Conservation (phyloP, 2,888 invertebrate species). For the Trachelus stipa region DNA sequence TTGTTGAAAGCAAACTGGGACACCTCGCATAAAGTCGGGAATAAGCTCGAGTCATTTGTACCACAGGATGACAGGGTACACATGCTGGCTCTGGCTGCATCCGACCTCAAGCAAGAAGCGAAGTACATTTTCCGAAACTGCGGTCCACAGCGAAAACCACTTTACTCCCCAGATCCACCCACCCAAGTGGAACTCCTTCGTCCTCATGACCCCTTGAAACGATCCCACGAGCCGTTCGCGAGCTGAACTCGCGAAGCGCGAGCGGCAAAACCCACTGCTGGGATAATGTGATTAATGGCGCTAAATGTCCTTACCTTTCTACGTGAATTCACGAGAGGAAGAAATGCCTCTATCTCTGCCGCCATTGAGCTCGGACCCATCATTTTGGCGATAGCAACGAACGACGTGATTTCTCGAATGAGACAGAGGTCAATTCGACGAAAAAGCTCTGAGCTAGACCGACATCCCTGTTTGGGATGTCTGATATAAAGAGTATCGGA, state of each 20-base stretch:
- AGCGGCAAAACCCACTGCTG: slow-evolving; percentile 46
- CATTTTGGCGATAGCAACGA: slow-evolving; percentile 22
- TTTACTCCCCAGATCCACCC: slow-evolving; percentile 17
- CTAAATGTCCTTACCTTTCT: slow-evolving; percentile 38
- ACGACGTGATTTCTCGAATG: slow-evolving; percentile 21
- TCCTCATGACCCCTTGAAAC: slow-evolving; percentile 25
- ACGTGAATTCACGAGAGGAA: slow-evolving; percentile 8
- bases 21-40: not conserved
- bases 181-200: not conserved
- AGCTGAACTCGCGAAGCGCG: slow-evolving; percentile 21
- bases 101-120: slow-evolving; percentile 33
- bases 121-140: slow-evolving; percentile 32
- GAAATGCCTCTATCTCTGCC: slow-evolving; percentile 41
- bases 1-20: slow-evolving; percentile 2
- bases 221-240: slow-evolving; percentile 21
- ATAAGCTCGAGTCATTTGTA: slow-evolving; percentile 12
- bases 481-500: not conserved
- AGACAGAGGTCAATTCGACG: not conserved
- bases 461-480: not conserved
- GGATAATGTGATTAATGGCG: slow-evolving; percentile 59
- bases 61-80: slow-evolving; percentile 18
- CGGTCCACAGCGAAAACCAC: slow-evolving; percentile 35
- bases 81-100: slow-evolving; percentile 12
- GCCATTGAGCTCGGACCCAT: slow-evolving; percentile 36
- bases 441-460: not conserved